Conservation (phyloP, 2,888 invertebrate species). For the Leptopilina myrica region DNA sequence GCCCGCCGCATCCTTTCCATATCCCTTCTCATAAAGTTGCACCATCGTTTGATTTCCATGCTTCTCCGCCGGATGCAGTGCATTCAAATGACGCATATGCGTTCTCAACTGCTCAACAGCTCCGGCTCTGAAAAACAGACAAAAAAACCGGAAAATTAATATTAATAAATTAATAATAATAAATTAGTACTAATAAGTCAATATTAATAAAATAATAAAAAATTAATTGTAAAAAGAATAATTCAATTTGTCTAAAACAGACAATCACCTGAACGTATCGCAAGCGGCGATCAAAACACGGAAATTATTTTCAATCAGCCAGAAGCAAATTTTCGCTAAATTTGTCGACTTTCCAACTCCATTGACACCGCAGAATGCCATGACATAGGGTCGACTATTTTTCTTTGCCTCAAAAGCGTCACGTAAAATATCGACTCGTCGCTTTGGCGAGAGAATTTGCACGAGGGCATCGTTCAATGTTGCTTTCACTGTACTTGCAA, state of each 20-base stretch:
- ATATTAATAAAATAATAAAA: too few species aligned
- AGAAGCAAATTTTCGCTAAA: slow-evolving; percentile 99
- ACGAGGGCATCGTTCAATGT: slow-evolving; percentile 95
- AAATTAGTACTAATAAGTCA: neutral
- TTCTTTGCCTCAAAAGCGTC: slow-evolving; percentile 95
- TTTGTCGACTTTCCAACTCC: slow-evolving; percentile 99
- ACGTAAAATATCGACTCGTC: slow-evolving; percentile 96
- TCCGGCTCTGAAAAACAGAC: slow-evolving; percentile 84
- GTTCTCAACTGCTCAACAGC: slow-evolving; percentile 99
- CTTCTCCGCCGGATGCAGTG: slow-evolving; percentile 89
- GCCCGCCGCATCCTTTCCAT: slow-evolving; percentile 99
- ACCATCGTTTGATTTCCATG: slow-evolving; percentile 89
- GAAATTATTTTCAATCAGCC: slow-evolving; percentile 98
- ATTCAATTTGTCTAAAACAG: neutral
- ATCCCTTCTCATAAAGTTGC: slow-evolving; percentile 98
- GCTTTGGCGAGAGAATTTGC: slow-evolving; percentile 94
- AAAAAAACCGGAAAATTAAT: slow-evolving; percentile 21
- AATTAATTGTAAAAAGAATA: too few species aligned
- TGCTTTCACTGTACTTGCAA: slow-evolving; percentile 91
- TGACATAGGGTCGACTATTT: slow-evolving; percentile 92
- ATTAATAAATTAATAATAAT: neutral
- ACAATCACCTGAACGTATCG: slow-evolving; percentile 88
- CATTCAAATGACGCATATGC: slow-evolving; percentile 94
- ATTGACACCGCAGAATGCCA: slow-evolving; percentile 99
- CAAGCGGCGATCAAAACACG: slow-evolving; percentile 98